These are phyloP conservation scores for Urosaurus nigricauda DNA, from an alignment of 2,797 vertebrate species.

Conservation along the genomic window DNA sequence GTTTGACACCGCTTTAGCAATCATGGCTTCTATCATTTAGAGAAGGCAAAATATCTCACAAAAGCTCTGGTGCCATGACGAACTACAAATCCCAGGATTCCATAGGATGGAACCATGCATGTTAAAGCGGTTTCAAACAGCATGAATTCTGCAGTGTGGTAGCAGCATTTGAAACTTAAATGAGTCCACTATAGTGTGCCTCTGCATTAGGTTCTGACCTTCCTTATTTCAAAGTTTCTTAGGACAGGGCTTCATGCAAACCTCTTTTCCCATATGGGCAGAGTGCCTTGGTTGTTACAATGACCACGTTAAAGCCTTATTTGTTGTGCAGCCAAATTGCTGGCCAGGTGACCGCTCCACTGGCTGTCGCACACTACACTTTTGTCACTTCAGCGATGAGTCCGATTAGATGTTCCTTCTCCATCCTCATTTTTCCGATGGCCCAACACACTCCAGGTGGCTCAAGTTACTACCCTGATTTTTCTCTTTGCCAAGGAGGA, in stretches of 20 bases:
- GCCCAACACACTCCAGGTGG: slow-evolving; percentile 23
- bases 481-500: slow-evolving; percentile 53
- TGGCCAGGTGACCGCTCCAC: background rate
- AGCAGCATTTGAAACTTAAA: background rate
- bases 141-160: too few species aligned
- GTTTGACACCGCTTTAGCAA: too few species aligned
- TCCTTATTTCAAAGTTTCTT: background rate
- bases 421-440: slow-evolving; percentile 36
- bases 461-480: slow-evolving; percentile 10
- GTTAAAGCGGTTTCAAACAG: too few species aligned
- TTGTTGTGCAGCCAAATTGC: slow-evolving; percentile 15
- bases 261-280: background rate
- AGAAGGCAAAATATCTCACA: too few species aligned
- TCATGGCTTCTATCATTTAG: too few species aligned
- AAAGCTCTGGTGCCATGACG: too few species aligned
- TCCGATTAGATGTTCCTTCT: slow-evolving; percentile 40
- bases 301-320: slow-evolving; percentile 43
- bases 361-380: slow-evolving; percentile 56
- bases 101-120: too few species aligned
- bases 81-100: too few species aligned
- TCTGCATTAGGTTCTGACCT: background rate
- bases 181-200: background rate
- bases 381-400: slow-evolving; percentile 56
- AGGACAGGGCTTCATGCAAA: background rate
- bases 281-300: slow-evolving; percentile 12